Conservation (phyloP, 2,113 vertebrate genomes). For the Scopus umbretta region DNA sequence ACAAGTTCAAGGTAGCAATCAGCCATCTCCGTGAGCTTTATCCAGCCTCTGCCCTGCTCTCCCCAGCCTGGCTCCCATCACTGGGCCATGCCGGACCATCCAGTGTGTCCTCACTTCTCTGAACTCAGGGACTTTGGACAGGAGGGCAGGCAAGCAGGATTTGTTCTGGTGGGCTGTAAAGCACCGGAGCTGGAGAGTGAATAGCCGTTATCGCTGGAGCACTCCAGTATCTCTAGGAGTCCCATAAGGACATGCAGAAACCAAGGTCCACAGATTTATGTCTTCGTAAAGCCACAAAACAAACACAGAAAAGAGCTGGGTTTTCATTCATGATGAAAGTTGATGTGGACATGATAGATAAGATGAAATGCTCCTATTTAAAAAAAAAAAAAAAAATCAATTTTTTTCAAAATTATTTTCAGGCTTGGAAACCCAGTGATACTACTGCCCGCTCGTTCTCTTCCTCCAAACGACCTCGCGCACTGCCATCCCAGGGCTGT, state of each 20-base stretch:
- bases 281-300: neutral
- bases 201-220: neutral
- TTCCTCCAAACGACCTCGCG: rapidly evolving
- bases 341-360: neutral
- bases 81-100: neutral
- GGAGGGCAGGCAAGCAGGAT: neutral
- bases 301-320: neutral
- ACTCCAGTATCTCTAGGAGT: neutral
- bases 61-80: neutral
- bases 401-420: neutral
- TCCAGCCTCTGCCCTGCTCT: rapidly evolving
- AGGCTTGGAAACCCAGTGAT: neutral
- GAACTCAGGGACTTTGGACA: neutral
- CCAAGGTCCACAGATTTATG: neutral
- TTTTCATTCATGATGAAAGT: neutral
- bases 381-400: neutral
- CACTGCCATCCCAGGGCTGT: neutral
- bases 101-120: neutral
- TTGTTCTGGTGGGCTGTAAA: neutral
- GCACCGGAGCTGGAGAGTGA: neutral
- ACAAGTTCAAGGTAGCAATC: neutral
- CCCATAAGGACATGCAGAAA: neutral
- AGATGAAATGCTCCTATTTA: neutral
- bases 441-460: neutral
- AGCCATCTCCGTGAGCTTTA: neutral